Conservation (phyloP, 2,888 invertebrate genomes). For the Gerosis bhagava region DNA sequence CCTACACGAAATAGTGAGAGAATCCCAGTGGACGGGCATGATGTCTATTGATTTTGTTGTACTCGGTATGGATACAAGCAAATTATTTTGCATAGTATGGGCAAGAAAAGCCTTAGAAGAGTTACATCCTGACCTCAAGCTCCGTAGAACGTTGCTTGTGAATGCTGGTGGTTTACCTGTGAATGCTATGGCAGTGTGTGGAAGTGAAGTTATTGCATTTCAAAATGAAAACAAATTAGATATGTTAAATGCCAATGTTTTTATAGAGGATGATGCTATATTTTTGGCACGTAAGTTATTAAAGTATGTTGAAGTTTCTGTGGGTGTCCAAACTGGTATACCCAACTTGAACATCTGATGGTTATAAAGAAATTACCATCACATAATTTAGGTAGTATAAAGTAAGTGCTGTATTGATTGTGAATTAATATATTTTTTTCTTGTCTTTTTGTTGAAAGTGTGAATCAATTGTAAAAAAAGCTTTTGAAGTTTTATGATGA, state of each 20-base stretch:
- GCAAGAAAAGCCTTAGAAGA: conserved; percentile 56
- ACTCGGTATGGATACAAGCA: conserved; percentile 63
- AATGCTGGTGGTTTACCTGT: conserved; percentile 65
- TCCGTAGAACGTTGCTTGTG: conserved; percentile 63
- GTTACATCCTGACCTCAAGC: conserved; percentile 65
- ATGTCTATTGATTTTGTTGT: conserved; percentile 68
- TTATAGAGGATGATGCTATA: conserved; percentile 47
- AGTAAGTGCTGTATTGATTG: too few species aligned
- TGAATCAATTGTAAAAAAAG: too few species aligned
- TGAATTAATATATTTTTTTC: too few species aligned
- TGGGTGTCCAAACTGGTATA: conserved; percentile 68
- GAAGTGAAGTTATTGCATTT: conserved; percentile 58
- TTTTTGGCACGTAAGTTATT: conserved; percentile 60
- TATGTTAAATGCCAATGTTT: conserved; percentile 62
- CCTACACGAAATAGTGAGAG: too few species aligned
- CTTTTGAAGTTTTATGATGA: too few species aligned
- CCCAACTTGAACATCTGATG: conserved; percentile 68
- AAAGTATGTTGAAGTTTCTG: conserved; percentile 63
- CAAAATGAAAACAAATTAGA: conserved; percentile 60
- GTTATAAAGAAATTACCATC: background rate
- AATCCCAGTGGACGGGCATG: conserved; percentile 60
- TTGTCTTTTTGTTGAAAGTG: too few species aligned
- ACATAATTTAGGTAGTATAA: too few species aligned
- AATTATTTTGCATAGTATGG: conserved; percentile 68
- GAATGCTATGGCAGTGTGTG: conserved; percentile 63